phyloP scores from a whole-genome alignment of 2,888 invertebrate genomes.

The Agriopis leucophaearia region DNA sequence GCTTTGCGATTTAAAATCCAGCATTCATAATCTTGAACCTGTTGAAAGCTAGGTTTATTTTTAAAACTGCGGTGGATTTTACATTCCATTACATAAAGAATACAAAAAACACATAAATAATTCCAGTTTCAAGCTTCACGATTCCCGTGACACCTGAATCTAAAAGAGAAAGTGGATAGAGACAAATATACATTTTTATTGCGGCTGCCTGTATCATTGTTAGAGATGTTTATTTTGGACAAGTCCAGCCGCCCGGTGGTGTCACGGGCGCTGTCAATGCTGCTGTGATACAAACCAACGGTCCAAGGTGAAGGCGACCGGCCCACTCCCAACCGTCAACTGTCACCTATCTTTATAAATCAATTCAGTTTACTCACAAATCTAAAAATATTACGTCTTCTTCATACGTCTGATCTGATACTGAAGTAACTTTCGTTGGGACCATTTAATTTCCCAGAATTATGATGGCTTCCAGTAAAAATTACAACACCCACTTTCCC shows the following conservation, averaged over 20 bases:
- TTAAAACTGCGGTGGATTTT: neutral
- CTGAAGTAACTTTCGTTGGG: constrained; percentile 10
- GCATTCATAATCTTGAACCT: constrained; percentile 39
- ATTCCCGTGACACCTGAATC: constrained; percentile 50
- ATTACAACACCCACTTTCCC: constrained; percentile 8
- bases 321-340: constrained; percentile 59
- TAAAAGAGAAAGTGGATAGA: constrained; percentile 53
- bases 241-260: constrained; percentile 59
- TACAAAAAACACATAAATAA: neutral
- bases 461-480: constrained; percentile 18
- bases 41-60: neutral
- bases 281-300: constrained; percentile 75
- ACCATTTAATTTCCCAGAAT: constrained; percentile 12
- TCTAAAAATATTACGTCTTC: constrained; percentile 42
- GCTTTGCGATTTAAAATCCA: constrained; percentile 34
- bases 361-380: constrained; percentile 62
- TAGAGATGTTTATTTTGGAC: constrained; percentile 77
- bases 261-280: constrained; percentile 80
- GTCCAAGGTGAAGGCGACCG: constrained; percentile 82
- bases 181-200: constrained; percentile 68
- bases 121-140: constrained; percentile 50
- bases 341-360: constrained; percentile 73
- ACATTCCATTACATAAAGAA: neutral
- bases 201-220: constrained; percentile 69
- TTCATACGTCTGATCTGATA: constrained; percentile 26